These are phyloP conservation scores for Prionailurus bengalensis DNA, from an alignment of 2,113 vertebrate genomes.

Conservation along the genomic window DNA sequence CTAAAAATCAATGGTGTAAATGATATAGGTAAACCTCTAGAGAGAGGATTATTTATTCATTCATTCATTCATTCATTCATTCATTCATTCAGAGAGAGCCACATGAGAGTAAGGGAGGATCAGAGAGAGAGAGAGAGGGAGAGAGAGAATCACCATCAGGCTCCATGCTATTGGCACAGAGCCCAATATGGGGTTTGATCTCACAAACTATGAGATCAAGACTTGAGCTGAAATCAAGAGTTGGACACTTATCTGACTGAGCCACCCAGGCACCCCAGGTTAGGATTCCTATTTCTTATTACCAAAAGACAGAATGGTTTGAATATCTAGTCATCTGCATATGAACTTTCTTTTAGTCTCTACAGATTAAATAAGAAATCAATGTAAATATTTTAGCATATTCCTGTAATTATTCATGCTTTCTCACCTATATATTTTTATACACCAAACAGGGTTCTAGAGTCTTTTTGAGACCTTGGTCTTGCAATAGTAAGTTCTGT, in stretches of 20 bases:
- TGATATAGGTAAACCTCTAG: not conserved
- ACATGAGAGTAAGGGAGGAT: too few species aligned
- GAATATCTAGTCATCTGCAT: not conserved
- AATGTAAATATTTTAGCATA: not conserved
- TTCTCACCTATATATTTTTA: not conserved
- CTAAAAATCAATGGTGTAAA: not conserved
- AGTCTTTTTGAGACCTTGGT: not conserved
- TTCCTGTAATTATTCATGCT: not conserved
- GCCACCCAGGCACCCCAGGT: too few species aligned
- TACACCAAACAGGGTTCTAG: not conserved
- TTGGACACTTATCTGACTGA: too few species aligned
- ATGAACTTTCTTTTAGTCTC: not conserved
- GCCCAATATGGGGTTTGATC: too few species aligned
- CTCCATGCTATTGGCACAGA: too few species aligned
- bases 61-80: too few species aligned
- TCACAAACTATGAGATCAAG: too few species aligned
- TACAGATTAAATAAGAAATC: not conserved
- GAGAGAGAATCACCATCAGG: too few species aligned
- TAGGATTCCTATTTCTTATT: not conserved
- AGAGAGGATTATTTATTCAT: too few species aligned
- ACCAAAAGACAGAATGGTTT: not conserved
- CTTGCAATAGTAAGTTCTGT: not conserved
- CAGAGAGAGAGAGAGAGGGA: too few species aligned
- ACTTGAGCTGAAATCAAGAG: too few species aligned
- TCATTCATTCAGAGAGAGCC: too few species aligned